A percentile compares a stretch with the other conserved stretches of the same genome.
These are phyloP conservation scores for Saccopteryx bilineata DNA, from an alignment of 2,113 vertebrate genomes.

Conservation along the genomic window DNA sequence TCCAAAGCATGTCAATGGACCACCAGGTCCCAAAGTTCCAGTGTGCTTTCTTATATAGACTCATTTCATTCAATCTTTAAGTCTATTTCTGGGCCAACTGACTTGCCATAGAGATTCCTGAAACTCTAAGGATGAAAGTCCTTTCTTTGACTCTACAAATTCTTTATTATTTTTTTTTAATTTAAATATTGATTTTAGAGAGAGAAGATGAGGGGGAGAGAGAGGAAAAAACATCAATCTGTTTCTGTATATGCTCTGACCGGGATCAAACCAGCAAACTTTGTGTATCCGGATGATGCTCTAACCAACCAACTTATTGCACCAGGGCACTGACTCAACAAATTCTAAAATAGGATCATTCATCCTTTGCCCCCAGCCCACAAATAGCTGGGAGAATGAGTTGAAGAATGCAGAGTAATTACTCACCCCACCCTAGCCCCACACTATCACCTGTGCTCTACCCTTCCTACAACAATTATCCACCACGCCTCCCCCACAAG, in stretches of 20 bases:
- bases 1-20: neutral
- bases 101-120: neutral
- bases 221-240: too few species aligned
- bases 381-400: constrained; percentile 36
- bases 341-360: neutral
- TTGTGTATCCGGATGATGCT: too few species aligned
- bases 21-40: neutral
- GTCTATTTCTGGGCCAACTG: neutral
- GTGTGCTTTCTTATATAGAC: neutral
- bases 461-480: neutral
- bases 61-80: neutral
- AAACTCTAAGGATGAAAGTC: neutral
- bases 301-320: too few species aligned
- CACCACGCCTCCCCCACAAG: neutral
- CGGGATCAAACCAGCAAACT: too few species aligned
- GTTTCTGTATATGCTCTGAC: too few species aligned
- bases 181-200: too few species aligned
- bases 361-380: constrained; percentile 23
- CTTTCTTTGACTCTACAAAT: neutral
- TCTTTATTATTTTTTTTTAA: too few species aligned
- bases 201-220: too few species aligned
- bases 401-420: neutral
- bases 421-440: neutral
- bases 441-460: constrained; percentile 63
- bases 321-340: neutral